phyloP scores from a whole-genome alignment of 2,113 vertebrate genomes.

The Dunckerocampus dactyliophorus region DNA sequence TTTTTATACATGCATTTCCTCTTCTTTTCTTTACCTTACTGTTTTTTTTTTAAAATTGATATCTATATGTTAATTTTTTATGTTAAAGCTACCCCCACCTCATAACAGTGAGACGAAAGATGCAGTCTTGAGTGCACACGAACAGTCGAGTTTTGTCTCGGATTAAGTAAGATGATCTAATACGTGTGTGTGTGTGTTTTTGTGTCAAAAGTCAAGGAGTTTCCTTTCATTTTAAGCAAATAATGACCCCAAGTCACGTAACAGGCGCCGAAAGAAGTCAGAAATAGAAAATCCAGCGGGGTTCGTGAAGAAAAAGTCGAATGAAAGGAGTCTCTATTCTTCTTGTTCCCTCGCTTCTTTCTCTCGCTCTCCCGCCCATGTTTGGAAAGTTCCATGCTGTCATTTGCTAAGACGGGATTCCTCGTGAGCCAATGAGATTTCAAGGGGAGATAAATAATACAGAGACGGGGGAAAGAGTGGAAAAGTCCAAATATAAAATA shows the following conservation, averaged over 20 bases:
- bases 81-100: not conserved
- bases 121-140: slow-evolving; percentile 12
- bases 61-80: not conserved
- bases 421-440: slow-evolving; percentile 50
- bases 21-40: no score
- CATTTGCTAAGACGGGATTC: slow-evolving; percentile 61
- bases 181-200: slow-evolving; percentile 26
- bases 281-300: slow-evolving; percentile 69
- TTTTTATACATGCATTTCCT: no score
- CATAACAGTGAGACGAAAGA: slow-evolving; percentile 19
- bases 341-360: slow-evolving; percentile 43
- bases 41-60: no score
- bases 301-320: slow-evolving; percentile 65
- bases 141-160: slow-evolving; percentile 41
- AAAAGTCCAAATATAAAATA: slow-evolving; percentile 24
- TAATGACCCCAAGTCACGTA: slow-evolving; percentile 49
- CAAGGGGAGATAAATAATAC: slow-evolving; percentile 14
- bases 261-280: slow-evolving; percentile 37
- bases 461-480: slow-evolving; percentile 24
- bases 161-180: slow-evolving; percentile 42
- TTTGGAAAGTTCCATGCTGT: slow-evolving; percentile 74
- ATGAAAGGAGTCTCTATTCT: slow-evolving; percentile 71
- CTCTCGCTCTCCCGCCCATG: slow-evolving; percentile 44
- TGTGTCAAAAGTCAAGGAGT: slow-evolving; percentile 30
- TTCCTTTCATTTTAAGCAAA: slow-evolving; percentile 43